Percentiles rank a stretch among this genome's conserved stretches.
Evolutionary conservation across 2,888 invertebrate genomes (phyloP).

Genomic region (Polylopha cassiicola): DNA sequence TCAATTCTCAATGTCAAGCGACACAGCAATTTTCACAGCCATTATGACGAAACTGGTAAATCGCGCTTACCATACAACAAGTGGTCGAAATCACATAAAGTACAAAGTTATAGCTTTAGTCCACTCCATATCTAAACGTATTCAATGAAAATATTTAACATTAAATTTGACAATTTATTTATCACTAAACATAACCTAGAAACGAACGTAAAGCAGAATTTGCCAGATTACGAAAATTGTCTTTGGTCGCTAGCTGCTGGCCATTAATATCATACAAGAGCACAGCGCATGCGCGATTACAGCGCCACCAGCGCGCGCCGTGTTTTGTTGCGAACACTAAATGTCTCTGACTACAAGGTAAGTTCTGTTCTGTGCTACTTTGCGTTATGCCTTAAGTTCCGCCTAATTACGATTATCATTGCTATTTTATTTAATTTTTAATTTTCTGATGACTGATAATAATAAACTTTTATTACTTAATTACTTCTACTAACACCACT

Average conservation of each 20-base stretch:
- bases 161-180: conserved; percentile 71
- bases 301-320: conserved; percentile 31
- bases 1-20: conserved; percentile 69
- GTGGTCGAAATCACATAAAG: conserved; percentile 31
- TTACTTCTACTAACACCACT: no score
- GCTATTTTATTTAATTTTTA: no score
- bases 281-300: conserved; percentile 54
- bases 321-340: no score
- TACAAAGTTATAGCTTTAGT: conserved; percentile 32
- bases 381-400: no score
- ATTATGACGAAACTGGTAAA: conserved; percentile 36
- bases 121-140: conserved; percentile 48
- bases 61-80: conserved; percentile 25
- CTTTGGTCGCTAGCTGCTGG: conserved; percentile 41
- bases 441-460: no score
- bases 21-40: conserved; percentile 46
- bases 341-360: no score
- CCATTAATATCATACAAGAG: conserved; percentile 19
- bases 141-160: conserved; percentile 53
- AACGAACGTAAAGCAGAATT: conserved; percentile 55
- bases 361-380: no score
- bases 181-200: conserved; percentile 72
- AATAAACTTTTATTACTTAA: no score
- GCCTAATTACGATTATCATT: no score
- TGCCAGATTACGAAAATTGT: conserved; percentile 56